These are phyloP conservation scores for Drosophila malerkotliana DNA, from an alignment of 1,140 invertebrate species.

Conservation along the genomic window DNA sequence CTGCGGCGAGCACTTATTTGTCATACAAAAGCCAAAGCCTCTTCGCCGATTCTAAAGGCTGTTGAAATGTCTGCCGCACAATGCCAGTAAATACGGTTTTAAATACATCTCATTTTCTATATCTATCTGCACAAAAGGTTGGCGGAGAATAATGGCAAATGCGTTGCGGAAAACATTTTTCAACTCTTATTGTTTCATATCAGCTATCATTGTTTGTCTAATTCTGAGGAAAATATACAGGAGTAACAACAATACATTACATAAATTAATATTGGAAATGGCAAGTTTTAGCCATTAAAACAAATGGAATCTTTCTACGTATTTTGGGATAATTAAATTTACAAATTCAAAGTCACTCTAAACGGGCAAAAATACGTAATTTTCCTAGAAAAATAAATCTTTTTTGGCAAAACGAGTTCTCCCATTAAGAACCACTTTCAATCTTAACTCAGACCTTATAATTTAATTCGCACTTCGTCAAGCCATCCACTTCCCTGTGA, in stretches of 20 bases:
- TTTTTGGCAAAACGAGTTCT: conserved; percentile 21
- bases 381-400: conserved; percentile 6
- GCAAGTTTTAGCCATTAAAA: background rate
- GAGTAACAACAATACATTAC: conserved; percentile 16
- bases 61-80: conserved; percentile 39
- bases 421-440: conserved; percentile 10
- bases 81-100: conserved; percentile 31
- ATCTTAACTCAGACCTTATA: background rate
- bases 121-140: conserved; percentile 29
- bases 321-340: background rate
- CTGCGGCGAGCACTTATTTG: conserved; percentile 36
- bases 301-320: conserved; percentile 1
- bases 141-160: conserved; percentile 48
- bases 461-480: conserved; percentile 20
- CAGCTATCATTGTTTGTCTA: conserved; percentile 8
- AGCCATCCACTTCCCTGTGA: conserved; percentile 23
- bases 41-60: conserved; percentile 57
- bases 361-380: background rate
- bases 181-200: conserved; percentile 47
- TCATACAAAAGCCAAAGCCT: conserved; percentile 49
- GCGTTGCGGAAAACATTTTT: conserved; percentile 29
- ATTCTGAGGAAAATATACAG: background rate
- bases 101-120: conserved; percentile 12
- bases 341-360: background rate
- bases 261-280: conserved; percentile 1